Conservation (phyloP, 2,797 vertebrate species). For the Sebastes vulpes region DNA sequence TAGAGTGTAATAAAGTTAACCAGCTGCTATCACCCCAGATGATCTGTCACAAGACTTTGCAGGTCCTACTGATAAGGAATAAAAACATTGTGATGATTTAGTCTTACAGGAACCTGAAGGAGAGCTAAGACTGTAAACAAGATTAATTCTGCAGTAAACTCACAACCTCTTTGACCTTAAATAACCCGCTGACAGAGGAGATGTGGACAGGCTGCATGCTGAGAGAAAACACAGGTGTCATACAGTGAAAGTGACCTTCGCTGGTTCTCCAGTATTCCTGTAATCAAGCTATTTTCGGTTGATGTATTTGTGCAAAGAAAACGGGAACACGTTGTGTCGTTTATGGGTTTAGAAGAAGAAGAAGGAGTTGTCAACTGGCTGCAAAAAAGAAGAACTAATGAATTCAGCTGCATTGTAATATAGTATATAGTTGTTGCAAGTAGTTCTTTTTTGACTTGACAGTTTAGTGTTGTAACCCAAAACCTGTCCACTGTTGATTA, state of each 20-base stretch:
- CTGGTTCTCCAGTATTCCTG: not conserved
- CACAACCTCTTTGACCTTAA: conserved; percentile 10
- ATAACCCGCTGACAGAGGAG: not conserved
- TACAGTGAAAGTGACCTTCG: conserved; percentile 13
- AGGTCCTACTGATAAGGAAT: conserved; percentile 11
- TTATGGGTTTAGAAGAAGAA: not conserved
- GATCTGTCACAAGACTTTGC: conserved; percentile 31
- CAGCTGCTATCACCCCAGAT: not conserved
- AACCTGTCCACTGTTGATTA: not conserved
- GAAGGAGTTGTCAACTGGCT: not conserved
- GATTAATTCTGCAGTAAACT: not conserved
- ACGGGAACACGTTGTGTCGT: not conserved
- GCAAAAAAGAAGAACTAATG: not conserved
- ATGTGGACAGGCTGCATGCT: conserved; percentile 1
- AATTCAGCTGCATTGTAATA: not conserved
- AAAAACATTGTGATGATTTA: not conserved
- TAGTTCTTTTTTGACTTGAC: not conserved
- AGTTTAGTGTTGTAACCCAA: not conserved
- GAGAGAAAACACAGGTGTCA: conserved; percentile 32
- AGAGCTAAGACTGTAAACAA: conserved; percentile 21
- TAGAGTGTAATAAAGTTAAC: not conserved
- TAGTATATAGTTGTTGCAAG: not conserved
- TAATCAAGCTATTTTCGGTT: conserved; percentile 12
- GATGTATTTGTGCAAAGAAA: conserved; percentile 1
- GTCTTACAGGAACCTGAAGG: not conserved